Conservation (phyloP, 1,140 invertebrate species). For the Cryptotermes secundus region DNA sequence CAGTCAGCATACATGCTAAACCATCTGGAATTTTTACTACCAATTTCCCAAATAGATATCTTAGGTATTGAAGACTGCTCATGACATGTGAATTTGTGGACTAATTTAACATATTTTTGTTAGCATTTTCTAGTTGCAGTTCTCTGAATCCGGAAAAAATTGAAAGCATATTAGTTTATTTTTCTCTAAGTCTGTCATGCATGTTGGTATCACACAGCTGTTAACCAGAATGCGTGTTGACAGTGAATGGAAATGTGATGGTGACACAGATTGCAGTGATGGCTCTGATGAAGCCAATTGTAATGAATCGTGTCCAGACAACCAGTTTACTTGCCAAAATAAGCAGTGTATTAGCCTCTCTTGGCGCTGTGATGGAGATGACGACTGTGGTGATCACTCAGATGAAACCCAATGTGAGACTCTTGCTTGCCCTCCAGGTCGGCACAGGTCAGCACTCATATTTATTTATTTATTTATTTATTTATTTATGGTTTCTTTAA, state of each 20-base stretch:
- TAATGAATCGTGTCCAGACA: slow-evolving; percentile 46
- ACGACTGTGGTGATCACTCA: slow-evolving; percentile 60
- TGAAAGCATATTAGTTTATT: neutral
- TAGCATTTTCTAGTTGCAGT: no score
- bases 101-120: no score
- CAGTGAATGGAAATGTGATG: slow-evolving; percentile 61
- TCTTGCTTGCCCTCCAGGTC: slow-evolving; percentile 43
- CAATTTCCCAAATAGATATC: no score
- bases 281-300: slow-evolving; percentile 62
- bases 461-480: no score
- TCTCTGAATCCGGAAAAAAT: no score
- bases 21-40: no score
- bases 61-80: no score
- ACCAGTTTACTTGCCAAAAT: slow-evolving; percentile 52
- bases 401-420: slow-evolving; percentile 56
- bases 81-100: no score
- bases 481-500: no score
- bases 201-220: neutral
- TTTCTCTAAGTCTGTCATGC: neutral
- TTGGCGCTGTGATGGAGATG: slow-evolving; percentile 66
- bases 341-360: slow-evolving; percentile 58
- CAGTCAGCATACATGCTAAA: no score
- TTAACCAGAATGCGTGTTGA: slow-evolving; percentile 38
- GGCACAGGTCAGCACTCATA: slow-evolving; percentile 8
- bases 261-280: slow-evolving; percentile 62